These are phyloP conservation scores for Deroplatys truncata DNA, from an alignment of 2,888 invertebrate species.

Conservation along the genomic window DNA sequence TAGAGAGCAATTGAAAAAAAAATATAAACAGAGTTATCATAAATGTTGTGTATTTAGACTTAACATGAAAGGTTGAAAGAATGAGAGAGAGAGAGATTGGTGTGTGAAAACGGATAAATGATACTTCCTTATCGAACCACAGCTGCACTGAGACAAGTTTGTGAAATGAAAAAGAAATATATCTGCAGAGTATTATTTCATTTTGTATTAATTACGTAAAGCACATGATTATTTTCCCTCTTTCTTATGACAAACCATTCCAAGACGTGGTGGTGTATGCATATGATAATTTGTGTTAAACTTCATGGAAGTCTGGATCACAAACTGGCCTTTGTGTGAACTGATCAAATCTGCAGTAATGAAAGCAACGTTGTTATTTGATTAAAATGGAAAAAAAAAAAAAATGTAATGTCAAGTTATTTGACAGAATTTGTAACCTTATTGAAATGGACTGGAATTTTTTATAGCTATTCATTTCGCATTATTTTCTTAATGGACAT, in stretches of 20 bases:
- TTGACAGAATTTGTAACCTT: neutral
- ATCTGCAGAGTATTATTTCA: neutral
- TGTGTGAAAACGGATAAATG: constrained; percentile 2
- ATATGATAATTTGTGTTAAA: neutral
- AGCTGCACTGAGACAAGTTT: neutral
- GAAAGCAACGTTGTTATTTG: neutral
- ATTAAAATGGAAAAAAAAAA: neutral
- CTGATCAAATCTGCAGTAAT: neutral
- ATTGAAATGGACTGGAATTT: constrained; percentile 1
- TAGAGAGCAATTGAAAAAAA: constrained; percentile 16
- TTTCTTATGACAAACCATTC: constrained; percentile 4
- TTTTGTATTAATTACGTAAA: neutral
- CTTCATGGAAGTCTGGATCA: neutral
- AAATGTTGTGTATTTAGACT: constrained; percentile 18
- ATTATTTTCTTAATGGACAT: neutral
- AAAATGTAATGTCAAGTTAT: neutral
- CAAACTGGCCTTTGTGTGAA: neutral
- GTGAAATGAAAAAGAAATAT: neutral
- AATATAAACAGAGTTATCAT: constrained; percentile 15
- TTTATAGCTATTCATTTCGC: neutral
- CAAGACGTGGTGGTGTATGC: constrained; percentile 2
- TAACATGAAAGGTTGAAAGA: constrained; percentile 7
- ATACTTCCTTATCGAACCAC: neutral
- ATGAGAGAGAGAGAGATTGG: constrained; percentile 14
- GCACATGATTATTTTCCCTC: neutral